Evolutionary conservation across 35 echinoderm and acorn worm species (phyloP), one percentile per base, ranked within the genome.

Genomic region (Amphiura filiformis): DNA sequence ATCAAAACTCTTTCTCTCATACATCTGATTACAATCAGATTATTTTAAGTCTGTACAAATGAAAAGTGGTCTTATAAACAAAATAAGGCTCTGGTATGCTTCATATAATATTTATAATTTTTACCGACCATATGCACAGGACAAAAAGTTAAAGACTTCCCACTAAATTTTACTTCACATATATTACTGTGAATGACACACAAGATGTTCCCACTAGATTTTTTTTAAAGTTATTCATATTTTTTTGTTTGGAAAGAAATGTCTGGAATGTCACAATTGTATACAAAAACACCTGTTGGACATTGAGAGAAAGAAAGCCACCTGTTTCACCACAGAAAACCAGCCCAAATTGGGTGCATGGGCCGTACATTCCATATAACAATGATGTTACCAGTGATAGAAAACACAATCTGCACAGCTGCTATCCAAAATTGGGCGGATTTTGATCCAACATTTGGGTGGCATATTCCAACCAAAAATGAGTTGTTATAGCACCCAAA

Each of bases 31-130:
- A 9, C 17, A 4, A 47, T 47, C 41, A 47, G 41, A 47, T 47
- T 18, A 70, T 70, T 70, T n/a, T 70, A 70, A 47, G 41, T 70
- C 61, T 70, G 61, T 70, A 70, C 61, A 70, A 70, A 70, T 70
- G 61, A 70, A 47, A 70, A 70, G 61, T 70, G 61, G 61, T 70
- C 61, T 70, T 70, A 70, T 70, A 70, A 70, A 70, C 61, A 70
- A 70, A 70, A 70, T 70, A 70, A 70, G 61, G 61, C 61, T 70
- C 61, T 70, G 61, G 15, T 47, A 9, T 47, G 41, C 61, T 70
- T 70, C 61, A 70, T 70, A 70, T 70, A n/a, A n/a, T n/a, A 70
- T 70, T 15, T 70, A 15, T 70, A 70, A 15, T 15, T 70, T 18
- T 70, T 18, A 70, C 28, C 61, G 61, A 70, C 61, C 61, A 70